Base-by-base conservation (phyloP, 2,113 vertebrate genomes). In the Lethenteron camtschaticum region DNA sequence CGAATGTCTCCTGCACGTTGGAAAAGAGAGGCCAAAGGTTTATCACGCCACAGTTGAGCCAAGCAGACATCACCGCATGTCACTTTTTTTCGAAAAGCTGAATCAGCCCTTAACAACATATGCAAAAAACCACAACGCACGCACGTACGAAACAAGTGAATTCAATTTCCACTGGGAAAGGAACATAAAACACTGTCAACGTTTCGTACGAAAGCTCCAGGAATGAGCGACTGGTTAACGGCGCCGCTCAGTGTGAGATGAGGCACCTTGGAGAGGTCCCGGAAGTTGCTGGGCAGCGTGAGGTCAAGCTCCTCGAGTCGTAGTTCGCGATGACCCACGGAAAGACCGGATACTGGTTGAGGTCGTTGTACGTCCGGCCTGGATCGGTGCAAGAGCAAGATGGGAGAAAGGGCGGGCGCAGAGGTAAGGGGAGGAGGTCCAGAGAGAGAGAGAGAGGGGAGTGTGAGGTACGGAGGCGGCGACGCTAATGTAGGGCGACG, bases 241-340 rank as follows among this genome's bases (percentile, higher is more conserved):
- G 41, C 41, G 41, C 41, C 41, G 41, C 41, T 41, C 41, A 41
- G 41, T 41, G 41, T 75, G 68, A 71, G 60, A 73, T 71, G 72
- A 58, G 69, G 75, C 81, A 99, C 92, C 88, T 99, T 99, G 71
- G 92, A 97, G 71, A 99, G 84, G 81, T 99, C 94, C 81, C 94
- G 86, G 81, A 89, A 99, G 82, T 97, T 99, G 83, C 89, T 95
- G 59, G 94, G 92, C 76, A 99, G 82, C 12, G 90, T 96, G 73
- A 99, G 85, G 79, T 99, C 94, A 78, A 99, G 75, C 70, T 91
- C 87, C 72, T 86, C 86, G 4, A 87, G 69, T 99, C 94, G 70
- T 95, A 99, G 81, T 99, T 99, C 75, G 90, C 95, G 79, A 99
- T 89, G 71, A 99, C 84, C 94, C 94, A 99, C 5, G 94, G 94